Evolutionary conservation across 2,797 vertebrate genomes (phyloP).

Genomic region (Myotis vivesi): DNA sequence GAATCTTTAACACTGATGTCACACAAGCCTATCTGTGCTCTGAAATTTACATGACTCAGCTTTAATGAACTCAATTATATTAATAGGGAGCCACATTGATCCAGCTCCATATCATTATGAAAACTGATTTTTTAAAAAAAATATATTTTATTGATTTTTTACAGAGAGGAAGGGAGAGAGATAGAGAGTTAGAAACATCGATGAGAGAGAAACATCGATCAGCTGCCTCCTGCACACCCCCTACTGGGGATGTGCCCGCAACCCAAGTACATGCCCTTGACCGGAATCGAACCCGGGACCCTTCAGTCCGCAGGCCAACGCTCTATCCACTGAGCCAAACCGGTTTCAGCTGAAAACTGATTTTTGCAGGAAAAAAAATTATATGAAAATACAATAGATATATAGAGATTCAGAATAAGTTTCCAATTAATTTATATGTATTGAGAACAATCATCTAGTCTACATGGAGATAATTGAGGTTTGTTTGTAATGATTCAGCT

Average conservation of each 20-base stretch:
- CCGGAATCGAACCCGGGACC: no score
- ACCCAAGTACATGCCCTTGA: no score
- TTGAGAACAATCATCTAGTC: background rate
- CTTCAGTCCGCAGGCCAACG: no score
- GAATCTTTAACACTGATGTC: background rate
- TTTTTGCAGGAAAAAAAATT: background rate
- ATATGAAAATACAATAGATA: background rate
- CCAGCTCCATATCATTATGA: background rate
- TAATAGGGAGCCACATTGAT: background rate
- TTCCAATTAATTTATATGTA: background rate
- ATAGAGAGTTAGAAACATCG: no score
- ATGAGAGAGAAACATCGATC: no score
- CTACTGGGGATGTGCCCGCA: no score
- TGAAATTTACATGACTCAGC: background rate
- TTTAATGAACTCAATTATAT: background rate
- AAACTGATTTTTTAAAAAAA: constrained; percentile 14
- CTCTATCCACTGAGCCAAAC: no score
- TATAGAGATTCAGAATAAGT: background rate
- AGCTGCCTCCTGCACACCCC: no score
- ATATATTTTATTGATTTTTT: no score
- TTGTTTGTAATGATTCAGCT: background rate
- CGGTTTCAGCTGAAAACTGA: constrained; percentile 9
- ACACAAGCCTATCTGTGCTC: background rate
- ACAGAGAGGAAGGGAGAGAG: no score
- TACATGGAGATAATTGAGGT: background rate